Percentiles rank a stretch among this genome's conserved stretches.
These are phyloP conservation scores for Mustelus asterias DNA, from an alignment of 2,113 vertebrate genomes.

Conservation along the genomic window DNA sequence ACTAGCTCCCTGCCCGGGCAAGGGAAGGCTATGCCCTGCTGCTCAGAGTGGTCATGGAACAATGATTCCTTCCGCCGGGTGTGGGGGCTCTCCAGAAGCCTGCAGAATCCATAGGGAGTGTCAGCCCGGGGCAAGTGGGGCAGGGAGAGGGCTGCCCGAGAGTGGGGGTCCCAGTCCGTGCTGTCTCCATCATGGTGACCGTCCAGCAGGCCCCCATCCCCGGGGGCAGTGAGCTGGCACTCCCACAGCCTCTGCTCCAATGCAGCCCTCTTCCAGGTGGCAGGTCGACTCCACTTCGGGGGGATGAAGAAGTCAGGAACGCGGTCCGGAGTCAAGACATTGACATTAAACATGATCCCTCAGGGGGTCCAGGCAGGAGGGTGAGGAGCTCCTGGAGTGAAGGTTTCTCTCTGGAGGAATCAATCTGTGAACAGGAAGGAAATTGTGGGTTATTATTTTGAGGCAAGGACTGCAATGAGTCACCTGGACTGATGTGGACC, in stretches of 20 bases:
- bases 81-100: conserved; percentile 79
- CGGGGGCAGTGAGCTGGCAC: not conserved
- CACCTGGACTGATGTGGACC: not conserved
- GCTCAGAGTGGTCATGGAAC: conserved; percentile 61
- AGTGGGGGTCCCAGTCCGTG: conserved; percentile 76
- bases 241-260: too few relatives aligned
- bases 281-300: not conserved
- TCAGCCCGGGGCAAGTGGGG: conserved; percentile 73
- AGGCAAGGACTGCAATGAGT: not conserved
- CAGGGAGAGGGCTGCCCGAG: conserved; percentile 77
- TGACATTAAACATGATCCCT: not conserved
- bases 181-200: conserved; percentile 61
- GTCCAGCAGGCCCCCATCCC: conserved; percentile 39
- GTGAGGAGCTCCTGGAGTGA: not conserved
- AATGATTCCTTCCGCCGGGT: conserved; percentile 82
- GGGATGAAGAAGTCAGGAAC: not conserved
- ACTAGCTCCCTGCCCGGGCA: conserved; percentile 61
- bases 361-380: not conserved
- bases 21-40: too few relatives aligned
- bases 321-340: not conserved
- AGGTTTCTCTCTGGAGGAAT: not conserved
- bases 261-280: too few relatives aligned
- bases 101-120: conserved; percentile 78
- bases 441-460: not conserved
- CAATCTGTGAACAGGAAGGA: not conserved